A percentile compares a stretch with the other conserved stretches of the same genome.
Conservation (phyloP, 2,797 vertebrate genomes). For the Pyrocephalus nanus region DNA sequence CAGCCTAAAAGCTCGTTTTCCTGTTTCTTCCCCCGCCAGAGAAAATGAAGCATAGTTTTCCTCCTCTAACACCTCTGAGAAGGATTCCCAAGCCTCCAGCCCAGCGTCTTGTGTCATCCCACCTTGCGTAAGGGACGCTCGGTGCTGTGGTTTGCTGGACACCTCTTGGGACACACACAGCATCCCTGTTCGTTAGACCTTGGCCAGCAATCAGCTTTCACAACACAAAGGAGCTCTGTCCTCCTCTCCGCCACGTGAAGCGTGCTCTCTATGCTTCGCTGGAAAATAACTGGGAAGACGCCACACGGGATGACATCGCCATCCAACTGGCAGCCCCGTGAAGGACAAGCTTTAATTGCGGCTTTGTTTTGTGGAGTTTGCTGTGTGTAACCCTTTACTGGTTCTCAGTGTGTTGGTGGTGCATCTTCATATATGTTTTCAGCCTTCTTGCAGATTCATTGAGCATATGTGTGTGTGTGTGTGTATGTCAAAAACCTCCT, state of each 20-base stretch:
- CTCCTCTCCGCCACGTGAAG: not conserved
- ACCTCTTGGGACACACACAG: not conserved
- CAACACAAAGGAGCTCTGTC: conserved; percentile 55
- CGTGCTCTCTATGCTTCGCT: not conserved
- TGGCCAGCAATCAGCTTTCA: not conserved
- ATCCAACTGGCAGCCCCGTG: not conserved
- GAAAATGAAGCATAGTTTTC: not conserved
- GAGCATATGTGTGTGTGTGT: rapidly evolving
- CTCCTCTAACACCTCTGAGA: not conserved
- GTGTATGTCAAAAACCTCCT: not conserved
- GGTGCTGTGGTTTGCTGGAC: not conserved
- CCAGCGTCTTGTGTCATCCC: not conserved
- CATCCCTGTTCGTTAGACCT: not conserved
- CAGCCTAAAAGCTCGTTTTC: not conserved
- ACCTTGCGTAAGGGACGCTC: not conserved
- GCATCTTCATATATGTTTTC: rapidly evolving
- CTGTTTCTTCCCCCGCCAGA: rapidly evolving
- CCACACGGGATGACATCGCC: not conserved
- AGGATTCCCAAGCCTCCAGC: not conserved
- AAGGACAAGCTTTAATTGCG: not conserved
- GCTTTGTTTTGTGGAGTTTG: not conserved
- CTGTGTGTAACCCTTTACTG: not conserved
- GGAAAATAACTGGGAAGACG: not conserved
- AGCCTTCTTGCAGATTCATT: not conserved
- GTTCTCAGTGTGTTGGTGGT: not conserved